Conservation (phyloP, 1,140 invertebrate genomes). For the Proales similis region DNA sequence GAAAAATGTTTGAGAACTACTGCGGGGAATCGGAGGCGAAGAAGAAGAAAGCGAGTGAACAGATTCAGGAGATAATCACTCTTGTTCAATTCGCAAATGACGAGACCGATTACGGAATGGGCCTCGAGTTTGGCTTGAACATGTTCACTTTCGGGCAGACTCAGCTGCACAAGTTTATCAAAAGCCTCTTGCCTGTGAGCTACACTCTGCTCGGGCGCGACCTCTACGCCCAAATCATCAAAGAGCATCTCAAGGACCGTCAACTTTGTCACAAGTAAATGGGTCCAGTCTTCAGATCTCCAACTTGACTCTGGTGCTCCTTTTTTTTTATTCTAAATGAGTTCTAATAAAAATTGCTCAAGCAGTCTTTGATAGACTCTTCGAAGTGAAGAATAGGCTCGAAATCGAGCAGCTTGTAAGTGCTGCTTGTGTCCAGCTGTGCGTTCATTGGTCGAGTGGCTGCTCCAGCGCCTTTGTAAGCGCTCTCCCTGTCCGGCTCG, state of each 20-base stretch:
- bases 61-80: constrained; percentile 61
- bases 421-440: constrained; percentile 44
- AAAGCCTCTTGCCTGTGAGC: constrained; percentile 64
- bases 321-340: constrained; percentile 1
- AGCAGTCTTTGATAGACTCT: constrained; percentile 24
- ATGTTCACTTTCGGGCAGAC: constrained; percentile 68
- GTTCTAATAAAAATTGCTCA: constrained; percentile 26
- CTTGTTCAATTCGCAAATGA: constrained; percentile 78
- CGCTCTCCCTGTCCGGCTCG: constrained; percentile 41
- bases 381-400: constrained; percentile 22
- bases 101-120: constrained; percentile 86
- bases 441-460: constrained; percentile 54
- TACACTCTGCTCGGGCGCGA: constrained; percentile 68
- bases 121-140: constrained; percentile 76
- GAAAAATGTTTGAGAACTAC: constrained; percentile 2
- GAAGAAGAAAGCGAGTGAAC: neutral
- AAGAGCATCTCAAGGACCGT: constrained; percentile 61
- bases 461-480: constrained; percentile 44
- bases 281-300: neutral
- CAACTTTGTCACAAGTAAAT: constrained; percentile 39
- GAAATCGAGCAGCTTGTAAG: constrained; percentile 5
- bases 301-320: neutral
- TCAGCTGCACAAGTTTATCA: constrained; percentile 61
- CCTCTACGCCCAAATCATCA: constrained; percentile 66
- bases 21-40: neutral